Conservation (phyloP, 2,888 invertebrate species). For the Andricus quercusramuli region DNA sequence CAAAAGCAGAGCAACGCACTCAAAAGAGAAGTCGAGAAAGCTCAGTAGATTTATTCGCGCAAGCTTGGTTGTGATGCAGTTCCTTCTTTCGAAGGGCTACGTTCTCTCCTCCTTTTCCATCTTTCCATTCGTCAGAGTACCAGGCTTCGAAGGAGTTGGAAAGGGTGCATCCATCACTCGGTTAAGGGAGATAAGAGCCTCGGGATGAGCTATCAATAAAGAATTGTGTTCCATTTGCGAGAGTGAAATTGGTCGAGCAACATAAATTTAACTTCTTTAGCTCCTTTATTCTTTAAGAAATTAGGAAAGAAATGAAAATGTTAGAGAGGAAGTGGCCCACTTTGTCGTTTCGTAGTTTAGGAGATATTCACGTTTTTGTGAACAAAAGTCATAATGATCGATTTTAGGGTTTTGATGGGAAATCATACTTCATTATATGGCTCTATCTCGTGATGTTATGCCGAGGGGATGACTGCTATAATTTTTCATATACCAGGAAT, state of each 20-base stretch:
- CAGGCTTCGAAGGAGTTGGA: constrained; percentile 43
- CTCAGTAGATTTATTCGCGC: constrained; percentile 66
- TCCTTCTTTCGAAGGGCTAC: constrained; percentile 48
- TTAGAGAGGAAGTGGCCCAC: not conserved
- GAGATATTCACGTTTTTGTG: too few species aligned
- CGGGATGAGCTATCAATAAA: constrained; percentile 66
- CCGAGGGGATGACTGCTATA: too few species aligned
- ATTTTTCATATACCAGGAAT: too few species aligned
- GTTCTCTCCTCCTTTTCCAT: constrained; percentile 47
- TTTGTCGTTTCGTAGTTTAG: too few species aligned
- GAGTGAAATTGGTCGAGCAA: constrained; percentile 63
- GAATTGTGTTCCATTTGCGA: constrained; percentile 65
- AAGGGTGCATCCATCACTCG: constrained; percentile 67
- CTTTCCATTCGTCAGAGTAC: constrained; percentile 44
- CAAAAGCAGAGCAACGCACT: constrained; percentile 54
- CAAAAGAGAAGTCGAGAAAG: constrained; percentile 48
- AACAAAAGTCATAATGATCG: too few species aligned
- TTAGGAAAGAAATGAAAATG: not conserved
- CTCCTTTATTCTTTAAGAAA: not conserved
- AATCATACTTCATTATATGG: too few species aligned
- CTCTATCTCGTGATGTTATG: too few species aligned
- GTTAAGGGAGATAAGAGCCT: constrained; percentile 67
- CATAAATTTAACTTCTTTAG: not conserved
- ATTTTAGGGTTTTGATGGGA: too few species aligned
- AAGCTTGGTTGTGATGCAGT: constrained; percentile 50